These are phyloP conservation scores for Tachystola acroxantha DNA, from an alignment of 2,888 invertebrate species.

Conservation along the genomic window DNA sequence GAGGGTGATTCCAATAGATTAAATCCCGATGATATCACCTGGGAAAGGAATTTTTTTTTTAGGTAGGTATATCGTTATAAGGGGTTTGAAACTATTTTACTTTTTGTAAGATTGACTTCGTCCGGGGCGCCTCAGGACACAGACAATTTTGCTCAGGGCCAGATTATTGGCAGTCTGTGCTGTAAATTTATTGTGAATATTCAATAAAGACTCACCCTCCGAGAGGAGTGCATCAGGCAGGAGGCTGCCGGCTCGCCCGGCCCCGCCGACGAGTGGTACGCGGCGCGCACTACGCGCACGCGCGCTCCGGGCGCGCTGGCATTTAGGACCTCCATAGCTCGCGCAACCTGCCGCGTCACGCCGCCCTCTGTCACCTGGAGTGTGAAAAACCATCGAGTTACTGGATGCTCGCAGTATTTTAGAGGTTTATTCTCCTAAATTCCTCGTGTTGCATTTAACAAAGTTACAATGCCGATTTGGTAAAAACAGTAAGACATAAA, in stretches of 20 bases:
- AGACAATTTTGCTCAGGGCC: no score
- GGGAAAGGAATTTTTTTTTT: slow-evolving; percentile 33
- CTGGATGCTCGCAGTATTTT: no score
- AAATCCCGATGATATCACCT: slow-evolving; percentile 69
- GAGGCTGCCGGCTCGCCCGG: slow-evolving; percentile 61
- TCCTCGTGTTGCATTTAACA: no score
- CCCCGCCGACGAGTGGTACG: slow-evolving; percentile 65
- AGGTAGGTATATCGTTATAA: no score
- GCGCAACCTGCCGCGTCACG: slow-evolving; percentile 70
- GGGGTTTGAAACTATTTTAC: no score
- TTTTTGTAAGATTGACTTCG: no score
- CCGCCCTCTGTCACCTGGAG: slow-evolving; percentile 66
- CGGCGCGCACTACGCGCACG: slow-evolving; percentile 84
- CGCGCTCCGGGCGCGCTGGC: slow-evolving; percentile 82
- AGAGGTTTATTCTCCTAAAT: no score
- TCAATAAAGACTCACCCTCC: slow-evolving; percentile 41
- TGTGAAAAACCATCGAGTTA: slow-evolving; percentile 1
- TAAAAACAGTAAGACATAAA: no score
- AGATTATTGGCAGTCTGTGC: no score
- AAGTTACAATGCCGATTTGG: no score
- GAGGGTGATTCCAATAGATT: slow-evolving; percentile 53
- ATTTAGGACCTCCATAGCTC: slow-evolving; percentile 83
- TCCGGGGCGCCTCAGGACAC: no score
- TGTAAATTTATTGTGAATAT: no score
- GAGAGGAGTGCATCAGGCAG: slow-evolving; percentile 64